A percentile compares a stretch with the other conserved stretches of the same genome.
Conservation (phyloP, 2,888 invertebrate genomes). For the Parascotia fuliginaria region DNA sequence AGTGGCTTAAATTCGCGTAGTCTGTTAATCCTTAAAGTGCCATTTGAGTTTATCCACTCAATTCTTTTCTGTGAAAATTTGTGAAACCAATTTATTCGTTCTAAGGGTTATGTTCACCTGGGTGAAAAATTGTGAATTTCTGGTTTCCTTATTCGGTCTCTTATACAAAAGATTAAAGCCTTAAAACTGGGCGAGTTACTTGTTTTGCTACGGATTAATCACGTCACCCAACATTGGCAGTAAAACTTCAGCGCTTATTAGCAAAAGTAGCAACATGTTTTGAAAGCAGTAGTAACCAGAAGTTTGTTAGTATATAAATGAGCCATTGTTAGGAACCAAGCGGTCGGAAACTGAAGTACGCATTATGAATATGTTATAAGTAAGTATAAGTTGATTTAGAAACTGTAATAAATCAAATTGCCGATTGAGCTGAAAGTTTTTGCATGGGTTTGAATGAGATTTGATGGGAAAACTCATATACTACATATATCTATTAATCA, state of each 20-base stretch:
- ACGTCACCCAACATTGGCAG: neutral
- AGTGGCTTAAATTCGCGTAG: no score
- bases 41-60: no score
- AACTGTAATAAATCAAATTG: slow-evolving; percentile 2
- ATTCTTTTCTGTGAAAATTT: no score
- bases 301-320: slow-evolving; percentile 28
- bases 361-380: slow-evolving; percentile 16
- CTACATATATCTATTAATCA: no score
- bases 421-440: neutral
- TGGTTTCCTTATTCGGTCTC: no score
- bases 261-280: slow-evolving; percentile 30
- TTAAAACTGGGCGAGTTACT: neutral
- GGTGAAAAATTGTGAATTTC: no score
- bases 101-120: no score
- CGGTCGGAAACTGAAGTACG: slow-evolving; percentile 18
- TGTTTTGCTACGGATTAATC: neutral
- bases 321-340: slow-evolving; percentile 34
- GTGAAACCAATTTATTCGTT: no score
- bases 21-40: no score
- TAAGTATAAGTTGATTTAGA: neutral
- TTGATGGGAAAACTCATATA: no score
- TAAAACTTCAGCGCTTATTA: slow-evolving; percentile 25
- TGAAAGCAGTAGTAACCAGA: slow-evolving; percentile 8
- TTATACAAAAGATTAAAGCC: no score
- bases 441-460: neutral